Conservation (phyloP, 2,888 invertebrate genomes). For the Hedychridium roseum region DNA sequence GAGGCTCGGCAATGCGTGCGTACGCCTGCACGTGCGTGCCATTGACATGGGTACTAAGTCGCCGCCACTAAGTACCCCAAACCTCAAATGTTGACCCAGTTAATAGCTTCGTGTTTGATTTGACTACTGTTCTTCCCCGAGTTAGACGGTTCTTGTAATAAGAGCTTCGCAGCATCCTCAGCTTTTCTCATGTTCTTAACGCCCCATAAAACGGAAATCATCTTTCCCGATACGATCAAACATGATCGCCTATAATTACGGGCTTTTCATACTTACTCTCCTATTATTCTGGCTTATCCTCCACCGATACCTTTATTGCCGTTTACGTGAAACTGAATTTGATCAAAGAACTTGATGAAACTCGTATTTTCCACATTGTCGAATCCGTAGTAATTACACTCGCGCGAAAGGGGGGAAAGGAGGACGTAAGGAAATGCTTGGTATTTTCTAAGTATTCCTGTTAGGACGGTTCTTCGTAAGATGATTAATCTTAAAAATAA, state of each 20-base stretch:
- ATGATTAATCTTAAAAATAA: too few species aligned
- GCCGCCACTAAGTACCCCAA: slow-evolving; percentile 46
- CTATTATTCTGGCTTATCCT: background rate
- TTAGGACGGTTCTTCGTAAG: too few species aligned
- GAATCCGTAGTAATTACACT: too few species aligned
- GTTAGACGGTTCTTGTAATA: slow-evolving; percentile 43
- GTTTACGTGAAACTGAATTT: slow-evolving; percentile 9
- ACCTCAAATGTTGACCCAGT: slow-evolving; percentile 59
- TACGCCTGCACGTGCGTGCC: slow-evolving; percentile 15
- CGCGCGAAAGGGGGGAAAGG: too few species aligned
- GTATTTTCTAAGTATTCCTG: too few species aligned
- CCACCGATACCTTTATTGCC: background rate
- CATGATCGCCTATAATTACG: slow-evolving; percentile 27
- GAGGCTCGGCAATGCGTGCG: slow-evolving; percentile 17
- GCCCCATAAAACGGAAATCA: too few species aligned
- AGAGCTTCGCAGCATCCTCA: too few species aligned
- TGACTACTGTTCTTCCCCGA: slow-evolving; percentile 55
- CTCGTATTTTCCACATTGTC: slow-evolving; percentile 37
- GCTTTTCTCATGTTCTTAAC: background rate
- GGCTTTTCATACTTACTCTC: slow-evolving; percentile 18
- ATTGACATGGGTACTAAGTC: slow-evolving; percentile 26
- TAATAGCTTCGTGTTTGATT: slow-evolving; percentile 62
- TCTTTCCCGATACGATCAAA: slow-evolving; percentile 21
- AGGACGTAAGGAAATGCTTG: too few species aligned
- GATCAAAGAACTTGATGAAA: slow-evolving; percentile 35